Percentiles rank a stretch among this genome's conserved stretches.
Conservation (phyloP, 2,113 vertebrate species). For the Paratilapia polleni region DNA sequence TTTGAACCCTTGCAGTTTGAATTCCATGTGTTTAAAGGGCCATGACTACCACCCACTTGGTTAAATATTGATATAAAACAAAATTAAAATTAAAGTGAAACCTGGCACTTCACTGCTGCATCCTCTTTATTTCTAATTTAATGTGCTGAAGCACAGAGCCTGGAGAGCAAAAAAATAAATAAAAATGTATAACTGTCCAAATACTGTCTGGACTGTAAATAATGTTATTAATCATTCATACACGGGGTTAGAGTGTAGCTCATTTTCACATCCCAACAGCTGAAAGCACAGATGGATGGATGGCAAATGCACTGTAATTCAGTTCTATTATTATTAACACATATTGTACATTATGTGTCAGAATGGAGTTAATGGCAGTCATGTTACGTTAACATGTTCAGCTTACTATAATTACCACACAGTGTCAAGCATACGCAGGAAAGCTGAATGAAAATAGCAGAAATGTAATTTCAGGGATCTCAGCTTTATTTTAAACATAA, state of each 20-base stretch:
- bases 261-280: conserved; percentile 7
- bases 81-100: conserved; percentile 8
- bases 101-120: background rate
- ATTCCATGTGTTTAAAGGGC: background rate
- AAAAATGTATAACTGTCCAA: background rate
- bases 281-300: conserved; percentile 8
- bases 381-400: background rate
- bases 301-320: background rate
- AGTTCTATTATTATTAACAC: background rate
- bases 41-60: background rate
- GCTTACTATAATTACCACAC: background rate
- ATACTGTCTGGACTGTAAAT: conserved; percentile 10
- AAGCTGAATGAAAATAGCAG: background rate
- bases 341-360: background rate
- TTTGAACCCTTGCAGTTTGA: conserved; percentile 1
- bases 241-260: background rate
- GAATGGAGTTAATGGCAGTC: background rate
- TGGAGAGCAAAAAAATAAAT: background rate
- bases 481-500: background rate
- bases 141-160: too few relatives aligned
- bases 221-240: conserved; percentile 24
- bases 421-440: background rate
- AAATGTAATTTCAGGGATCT: background rate
- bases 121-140: background rate
- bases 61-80: conserved; percentile 10